Conservation (phyloP, 2,888 invertebrate genomes). For the Drosophila peninsularis region DNA sequence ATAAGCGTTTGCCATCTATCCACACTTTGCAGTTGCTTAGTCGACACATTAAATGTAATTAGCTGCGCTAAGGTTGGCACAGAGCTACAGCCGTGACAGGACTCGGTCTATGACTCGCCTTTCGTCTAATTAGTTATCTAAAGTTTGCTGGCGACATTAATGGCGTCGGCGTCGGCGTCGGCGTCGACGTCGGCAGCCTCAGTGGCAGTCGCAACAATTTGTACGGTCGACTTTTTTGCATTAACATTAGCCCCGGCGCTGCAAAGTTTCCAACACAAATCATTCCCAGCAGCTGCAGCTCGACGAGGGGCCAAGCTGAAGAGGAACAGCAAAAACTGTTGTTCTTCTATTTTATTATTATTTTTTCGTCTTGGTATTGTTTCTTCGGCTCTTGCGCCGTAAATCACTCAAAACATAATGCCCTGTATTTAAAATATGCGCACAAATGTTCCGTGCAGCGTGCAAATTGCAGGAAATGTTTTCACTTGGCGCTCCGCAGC, state of each 20-base stretch:
- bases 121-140: slow-evolving; percentile 76
- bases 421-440: slow-evolving; percentile 74
- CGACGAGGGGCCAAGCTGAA: slow-evolving; percentile 26
- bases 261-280: slow-evolving; percentile 59
- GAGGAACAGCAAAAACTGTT: slow-evolving; percentile 23
- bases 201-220: slow-evolving; percentile 46
- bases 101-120: slow-evolving; percentile 39
- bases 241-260: slow-evolving; percentile 41
- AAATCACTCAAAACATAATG: slow-evolving; percentile 76
- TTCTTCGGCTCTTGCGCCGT: slow-evolving; percentile 47
- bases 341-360: slow-evolving; percentile 24
- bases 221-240: slow-evolving; percentile 64
- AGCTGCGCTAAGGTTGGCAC: slow-evolving; percentile 75
- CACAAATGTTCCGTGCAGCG: slow-evolving; percentile 56
- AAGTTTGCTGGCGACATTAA: slow-evolving; percentile 77
- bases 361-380: slow-evolving; percentile 38
- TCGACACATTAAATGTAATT: slow-evolving; percentile 79
- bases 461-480: slow-evolving; percentile 47
- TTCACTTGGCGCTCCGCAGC: slow-evolving; percentile 29
- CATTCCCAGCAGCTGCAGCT: slow-evolving; percentile 43
- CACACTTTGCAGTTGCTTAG: slow-evolving; percentile 70
- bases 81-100: slow-evolving; percentile 53
- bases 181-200: neutral
- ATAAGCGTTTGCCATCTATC: slow-evolving; percentile 62
- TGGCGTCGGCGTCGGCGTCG: slow-evolving; percentile 31